A percentile compares a stretch with the other conserved stretches of the same genome.
Evolutionary conservation across 2,888 invertebrate genomes (phyloP).

Genomic region (Oithona nana): DNA sequence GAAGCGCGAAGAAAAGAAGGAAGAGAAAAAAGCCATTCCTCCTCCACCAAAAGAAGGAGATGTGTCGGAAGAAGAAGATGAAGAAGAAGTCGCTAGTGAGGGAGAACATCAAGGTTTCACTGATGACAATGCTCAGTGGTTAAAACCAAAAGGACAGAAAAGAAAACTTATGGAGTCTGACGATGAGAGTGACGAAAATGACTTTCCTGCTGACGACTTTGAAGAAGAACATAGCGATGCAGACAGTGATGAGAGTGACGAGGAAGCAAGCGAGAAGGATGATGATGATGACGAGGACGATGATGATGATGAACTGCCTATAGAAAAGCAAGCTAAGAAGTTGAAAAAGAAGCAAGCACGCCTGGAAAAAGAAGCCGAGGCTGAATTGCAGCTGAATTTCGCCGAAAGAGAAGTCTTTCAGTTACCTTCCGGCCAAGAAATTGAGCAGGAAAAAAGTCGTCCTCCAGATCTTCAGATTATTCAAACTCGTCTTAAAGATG

Average conservation of each 20-base stretch:
- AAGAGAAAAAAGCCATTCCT: not conserved
- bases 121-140: slow-evolving; percentile 14
- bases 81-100: not conserved
- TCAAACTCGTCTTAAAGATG: slow-evolving; percentile 72
- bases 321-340: slow-evolving; percentile 62
- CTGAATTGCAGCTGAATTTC: slow-evolving; percentile 62
- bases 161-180: slow-evolving; percentile 1
- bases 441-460: slow-evolving; percentile 37
- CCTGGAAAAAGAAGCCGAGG: slow-evolving; percentile 58
- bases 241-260: not conserved
- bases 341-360: slow-evolving; percentile 47
- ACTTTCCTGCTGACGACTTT: not conserved
- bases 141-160: slow-evolving; percentile 5
- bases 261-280: not conserved
- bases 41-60: not conserved
- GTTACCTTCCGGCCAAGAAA: slow-evolving; percentile 34
- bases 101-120: slow-evolving; percentile 2
- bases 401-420: slow-evolving; percentile 35
- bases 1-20: not conserved
- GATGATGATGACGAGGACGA: slow-evolving; percentile 5
- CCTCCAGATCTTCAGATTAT: slow-evolving; percentile 56
- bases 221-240: slow-evolving; percentile 8
- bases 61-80: not conserved
- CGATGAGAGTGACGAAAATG: not conserved
- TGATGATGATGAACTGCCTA: slow-evolving; percentile 38